Conservation (phyloP, 1,140 invertebrate species). For the Scaptomyza pallida region DNA sequence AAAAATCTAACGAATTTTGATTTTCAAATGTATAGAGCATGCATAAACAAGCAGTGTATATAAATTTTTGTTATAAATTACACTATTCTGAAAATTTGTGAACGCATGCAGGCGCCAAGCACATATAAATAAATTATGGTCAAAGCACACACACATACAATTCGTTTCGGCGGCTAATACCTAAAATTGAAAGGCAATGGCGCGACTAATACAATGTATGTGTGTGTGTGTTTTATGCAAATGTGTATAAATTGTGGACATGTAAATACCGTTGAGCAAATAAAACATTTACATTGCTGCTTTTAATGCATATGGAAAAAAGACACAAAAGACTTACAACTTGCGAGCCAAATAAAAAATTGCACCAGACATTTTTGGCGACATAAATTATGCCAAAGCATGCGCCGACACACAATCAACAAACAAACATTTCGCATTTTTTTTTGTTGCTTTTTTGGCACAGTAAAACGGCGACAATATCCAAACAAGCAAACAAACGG, state of each 20-base stretch:
- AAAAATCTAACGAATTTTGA: conserved; percentile 2
- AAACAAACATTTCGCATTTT: background rate
- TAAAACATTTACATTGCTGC: conserved; percentile 47
- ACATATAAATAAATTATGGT: conserved; percentile 43
- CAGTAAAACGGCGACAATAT: conserved; percentile 14
- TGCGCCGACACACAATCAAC: conserved; percentile 56
- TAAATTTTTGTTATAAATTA: background rate
- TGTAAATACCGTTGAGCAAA: conserved; percentile 59
- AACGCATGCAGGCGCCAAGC: background rate
- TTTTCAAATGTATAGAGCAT: conserved; percentile 16
- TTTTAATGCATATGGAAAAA: conserved; percentile 44
- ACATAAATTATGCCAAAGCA: conserved; percentile 75
- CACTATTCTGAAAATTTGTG: background rate
- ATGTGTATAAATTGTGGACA: conserved; percentile 52
- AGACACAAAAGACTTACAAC: conserved; percentile 40
- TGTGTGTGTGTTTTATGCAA: conserved; percentile 61
- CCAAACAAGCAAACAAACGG: conserved; percentile 19
- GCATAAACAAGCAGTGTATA: conserved; percentile 6
- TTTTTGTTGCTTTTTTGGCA: conserved; percentile 3
- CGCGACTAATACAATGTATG: conserved; percentile 14
- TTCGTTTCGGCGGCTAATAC: conserved; percentile 30
- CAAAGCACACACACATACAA: background rate
- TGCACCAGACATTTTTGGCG: conserved; percentile 30
- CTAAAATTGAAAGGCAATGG: conserved; percentile 38
- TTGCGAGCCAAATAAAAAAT: conserved; percentile 29